A percentile compares a stretch with the other conserved stretches of the same genome.
Evolutionary conservation across 2,113 vertebrate genomes (phyloP).

Genomic region (Laticauda colubrina): DNA sequence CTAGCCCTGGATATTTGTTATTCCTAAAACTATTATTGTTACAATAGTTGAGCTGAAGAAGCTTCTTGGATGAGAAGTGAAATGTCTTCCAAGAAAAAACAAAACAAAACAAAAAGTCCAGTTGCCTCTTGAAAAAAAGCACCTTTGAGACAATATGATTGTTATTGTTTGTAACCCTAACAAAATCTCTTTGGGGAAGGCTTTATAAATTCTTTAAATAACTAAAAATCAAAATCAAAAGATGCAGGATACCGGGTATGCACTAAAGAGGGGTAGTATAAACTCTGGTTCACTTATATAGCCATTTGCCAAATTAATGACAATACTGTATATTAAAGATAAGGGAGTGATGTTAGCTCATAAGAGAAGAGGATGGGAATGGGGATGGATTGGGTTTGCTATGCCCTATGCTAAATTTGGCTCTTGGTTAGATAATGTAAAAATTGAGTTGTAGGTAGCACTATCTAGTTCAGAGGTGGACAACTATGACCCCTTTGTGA

Average conservation of each 20-base stretch:
- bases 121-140: too few relatives aligned
- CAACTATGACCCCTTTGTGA: not conserved
- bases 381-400: not conserved
- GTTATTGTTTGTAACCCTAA: not conserved
- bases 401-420: not conserved
- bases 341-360: not conserved
- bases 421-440: not conserved
- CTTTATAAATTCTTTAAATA: not conserved
- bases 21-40: not conserved
- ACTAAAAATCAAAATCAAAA: not conserved
- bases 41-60: too few relatives aligned
- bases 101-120: too few relatives aligned
- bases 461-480: not conserved
- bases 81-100: too few relatives aligned
- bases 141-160: not conserved
- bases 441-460: not conserved
- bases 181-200: not conserved
- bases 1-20: not conserved
- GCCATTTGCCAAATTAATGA: not conserved
- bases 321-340: not conserved
- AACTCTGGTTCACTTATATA: not conserved
- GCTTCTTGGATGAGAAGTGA: too few relatives aligned
- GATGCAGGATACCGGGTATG: not conserved
- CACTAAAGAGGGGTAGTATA: not conserved
- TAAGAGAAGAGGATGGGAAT: not conserved